Evolutionary conservation across 2,113 vertebrate species (phyloP), one percentile per base, ranked within the genome.

Genomic region (Phasianus colchicus): DNA sequence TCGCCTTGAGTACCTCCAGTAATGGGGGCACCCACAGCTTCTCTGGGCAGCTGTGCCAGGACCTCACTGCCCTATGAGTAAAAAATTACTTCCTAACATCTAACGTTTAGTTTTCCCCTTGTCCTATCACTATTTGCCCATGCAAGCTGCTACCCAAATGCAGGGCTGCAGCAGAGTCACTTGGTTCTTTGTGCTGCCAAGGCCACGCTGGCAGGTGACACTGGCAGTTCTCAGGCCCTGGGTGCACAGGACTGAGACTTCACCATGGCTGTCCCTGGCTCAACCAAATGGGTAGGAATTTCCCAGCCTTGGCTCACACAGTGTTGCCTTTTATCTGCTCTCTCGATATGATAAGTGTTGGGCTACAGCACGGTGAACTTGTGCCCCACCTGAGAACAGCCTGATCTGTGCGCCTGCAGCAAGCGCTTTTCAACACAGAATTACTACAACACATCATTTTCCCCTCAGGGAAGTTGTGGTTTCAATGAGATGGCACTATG

Each of bases 381-480:
- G 19, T 67, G 43, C 54, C 48, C 34, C 21, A 2, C 20, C 0
- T 0, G 2, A 18, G 5, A 10, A 2, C 13, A 11, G 2, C 29
- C 50, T 21, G 19, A 1, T 3, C 38, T 42, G 1, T 4, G 17
- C 36, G 73, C 64, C 61, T 6, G 4, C 52, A 64, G 29, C 54
- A 64, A 47, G 17, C 8, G 47, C 38, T 87, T 38, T 60, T 60
- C 52, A 67, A 32, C 55, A 32, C 19, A 57, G 43, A 43, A 13
- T 13, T 54, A 38, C 0, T n/a, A 36, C 77, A 86, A 50, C 9
- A 27, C 9, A 50, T 58, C 40, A 22, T 4, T 1, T 25, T 18
- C 21, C 3, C 57, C 22, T 29, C 32, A 18, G 20, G 29, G 30
- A 83, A 63, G 45, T 0, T 86, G 48, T 47, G 29, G 21, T 71